Conservation (phyloP, 2,888 invertebrate species). For the Perdita meconis region DNA sequence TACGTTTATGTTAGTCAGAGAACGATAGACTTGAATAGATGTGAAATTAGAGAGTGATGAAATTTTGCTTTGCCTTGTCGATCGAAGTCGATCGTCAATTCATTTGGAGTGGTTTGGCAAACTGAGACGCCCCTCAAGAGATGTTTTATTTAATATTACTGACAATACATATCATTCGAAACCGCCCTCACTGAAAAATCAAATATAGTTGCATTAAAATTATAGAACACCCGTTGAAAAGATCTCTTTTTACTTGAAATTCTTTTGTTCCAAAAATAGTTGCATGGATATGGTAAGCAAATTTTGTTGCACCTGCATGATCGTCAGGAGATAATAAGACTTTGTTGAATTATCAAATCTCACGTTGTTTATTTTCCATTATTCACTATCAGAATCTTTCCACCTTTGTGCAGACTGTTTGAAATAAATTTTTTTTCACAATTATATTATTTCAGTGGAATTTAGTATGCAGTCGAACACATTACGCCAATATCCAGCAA, state of each 20-base stretch:
- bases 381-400: neutral
- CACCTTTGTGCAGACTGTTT: neutral
- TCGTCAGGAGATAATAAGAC: neutral
- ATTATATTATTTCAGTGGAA: constrained; percentile 87
- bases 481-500: constrained; percentile 90
- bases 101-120: too few species aligned
- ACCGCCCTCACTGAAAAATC: too few species aligned
- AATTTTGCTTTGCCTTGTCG: too few species aligned
- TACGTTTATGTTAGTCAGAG: neutral
- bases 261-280: constrained; percentile 19
- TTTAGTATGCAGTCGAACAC: constrained; percentile 88
- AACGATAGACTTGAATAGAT: constrained; percentile 21
- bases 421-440: constrained; percentile 39
- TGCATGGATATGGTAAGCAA: constrained; percentile 33
- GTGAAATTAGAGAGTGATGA: neutral
- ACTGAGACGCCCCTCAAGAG: too few species aligned
- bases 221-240: neutral
- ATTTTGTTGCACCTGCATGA: neutral
- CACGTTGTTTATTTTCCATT: neutral
- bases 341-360: too few species aligned
- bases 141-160: too few species aligned
- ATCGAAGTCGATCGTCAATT: too few species aligned
- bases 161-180: too few species aligned
- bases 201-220: neutral
- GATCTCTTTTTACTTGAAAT: neutral